Evolutionary conservation across 1,140 invertebrate species (phyloP), one percentile per base, ranked within the genome.

Genomic region (Sitobion miscanthi): DNA sequence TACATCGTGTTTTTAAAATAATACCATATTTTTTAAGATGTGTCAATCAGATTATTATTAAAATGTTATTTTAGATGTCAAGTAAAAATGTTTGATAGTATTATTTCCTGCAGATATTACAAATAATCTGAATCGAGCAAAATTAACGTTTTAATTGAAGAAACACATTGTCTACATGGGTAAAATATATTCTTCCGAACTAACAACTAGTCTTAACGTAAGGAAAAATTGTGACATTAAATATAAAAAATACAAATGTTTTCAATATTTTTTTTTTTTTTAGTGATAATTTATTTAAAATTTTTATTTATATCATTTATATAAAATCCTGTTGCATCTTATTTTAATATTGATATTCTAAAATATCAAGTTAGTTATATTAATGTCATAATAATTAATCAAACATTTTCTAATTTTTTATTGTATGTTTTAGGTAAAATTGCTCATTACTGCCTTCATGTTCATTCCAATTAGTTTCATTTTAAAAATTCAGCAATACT

Each of bases 321-420:
- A 38, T 38, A 38, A 38, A 38, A 38, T 96, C 98, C 98, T 38
- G 96, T 97, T 94, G 98, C 99, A 87, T 98, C 98, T n/a, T 99
- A 99, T 96, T 99, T 99, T 95, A 99, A 99, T 95, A 98, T 99
- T 90, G 98, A 99, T 95, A 99, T 99, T 95, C 96, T 99, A 87
- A 99, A 99, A 95, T 99, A 99, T 96, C 97, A 98, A 95, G 97
- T 97, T 95, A 95, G 95, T 95, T 9, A n/a, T 47, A 94, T 20
- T 30, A 11, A 17, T 62, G 14, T 90, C 23, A 57, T 54, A 11
- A 77, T 8, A 8, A 52, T 38, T 88, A 30, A 57, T 42, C 1
- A 2, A 49, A 82, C 2, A 83, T 83, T 93, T 85, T 83, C 9
- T 49, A 35, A 23, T 14, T 45, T 86, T 49, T 35, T 21, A 38